Evolutionary conservation across 2,113 vertebrate species (phyloP).

Genomic region (Galemys pyrenaicus): DNA sequence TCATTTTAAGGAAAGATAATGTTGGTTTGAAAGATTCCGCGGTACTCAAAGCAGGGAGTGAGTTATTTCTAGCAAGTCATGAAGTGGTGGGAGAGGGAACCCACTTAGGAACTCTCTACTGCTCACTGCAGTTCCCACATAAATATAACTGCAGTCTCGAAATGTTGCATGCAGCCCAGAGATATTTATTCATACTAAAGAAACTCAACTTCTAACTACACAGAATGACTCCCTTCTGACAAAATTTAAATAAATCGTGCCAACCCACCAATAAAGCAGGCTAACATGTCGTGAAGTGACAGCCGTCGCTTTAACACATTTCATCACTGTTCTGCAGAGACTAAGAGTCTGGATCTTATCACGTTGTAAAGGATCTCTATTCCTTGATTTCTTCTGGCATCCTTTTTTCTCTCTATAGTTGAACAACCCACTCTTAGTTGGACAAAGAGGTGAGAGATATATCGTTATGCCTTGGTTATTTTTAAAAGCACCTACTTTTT

Average conservation of each 20-base stretch:
- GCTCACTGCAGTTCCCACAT: slow-evolving; percentile 54
- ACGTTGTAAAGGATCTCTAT: not conserved
- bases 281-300: slow-evolving; percentile 34
- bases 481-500: slow-evolving; percentile 29
- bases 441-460: slow-evolving; percentile 13
- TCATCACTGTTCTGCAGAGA: not conserved
- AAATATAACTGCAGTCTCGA: slow-evolving; percentile 62
- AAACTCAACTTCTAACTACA: slow-evolving; percentile 45
- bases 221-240: slow-evolving; percentile 53
- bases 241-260: slow-evolving; percentile 54
- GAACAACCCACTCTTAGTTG: slow-evolving; percentile 24
- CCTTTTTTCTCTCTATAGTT: slow-evolving; percentile 25
- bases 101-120: slow-evolving; percentile 43
- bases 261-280: not conserved
- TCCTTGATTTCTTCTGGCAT: not conserved
- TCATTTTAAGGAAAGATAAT: slow-evolving; percentile 78
- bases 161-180: not conserved
- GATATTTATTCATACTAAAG: slow-evolving; percentile 59
- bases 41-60: slow-evolving; percentile 69
- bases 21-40: slow-evolving; percentile 82
- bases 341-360: not conserved
- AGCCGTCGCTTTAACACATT: slow-evolving; percentile 20
- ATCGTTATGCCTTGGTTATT: slow-evolving; percentile 38
- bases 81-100: slow-evolving; percentile 19
- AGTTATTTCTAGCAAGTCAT: slow-evolving; percentile 65